Base-by-base conservation (phyloP, 2,113 vertebrate species). In the Bubo bubo region DNA sequence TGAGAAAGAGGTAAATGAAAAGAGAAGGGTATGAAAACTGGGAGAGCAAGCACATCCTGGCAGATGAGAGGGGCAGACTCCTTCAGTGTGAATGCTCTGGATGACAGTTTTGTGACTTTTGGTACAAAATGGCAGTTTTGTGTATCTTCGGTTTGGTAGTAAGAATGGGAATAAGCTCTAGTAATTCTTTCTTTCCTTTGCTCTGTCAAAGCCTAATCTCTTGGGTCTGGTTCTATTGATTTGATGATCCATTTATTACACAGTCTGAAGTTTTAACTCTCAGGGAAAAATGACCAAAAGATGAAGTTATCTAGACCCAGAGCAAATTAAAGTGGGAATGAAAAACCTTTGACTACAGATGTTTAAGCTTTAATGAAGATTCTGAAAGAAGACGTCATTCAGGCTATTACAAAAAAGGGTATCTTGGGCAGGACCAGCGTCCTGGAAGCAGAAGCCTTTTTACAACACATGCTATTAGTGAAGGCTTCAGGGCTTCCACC, bases 131-230 rank as follows among this genome's bases (percentile, higher is more conserved):
- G 35, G 34, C 60, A 41, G 34, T 77, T 72, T 91, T 92, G 47
- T 85, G 15, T 71, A 14, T 86, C 50, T 92, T 92, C 90, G 80
- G 18, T 77, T 88, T 80, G 71, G 30, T 74, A 52, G 24, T 71
- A 89, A 72, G 80, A 93, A 86, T 47, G 41, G 45, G 34, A 89
- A 91, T 62, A 82, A 32, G 9, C 26, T 87, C 4, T 12, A 87
- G 76, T 85, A 91, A 93, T 90, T 90, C 52, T 75, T 93, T 60
- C 34, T 77, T 95, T 86, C 66, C 80, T 92, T 95, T 91, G 62
- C 39, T 92, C 80, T 89, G 23, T 87, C 22, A 3, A 92, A 91
- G 21, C 49, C 43, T 95, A 77, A 92, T 93, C 72, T 84, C 76
- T 72, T 82, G 60, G 37, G 80, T 66, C 84, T 82, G 30, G 20